Percentiles rank a stretch among this genome's conserved stretches.
Evolutionary conservation across 2,113 vertebrate species (phyloP).

Genomic region (Brachypodius melanocephalos): DNA sequence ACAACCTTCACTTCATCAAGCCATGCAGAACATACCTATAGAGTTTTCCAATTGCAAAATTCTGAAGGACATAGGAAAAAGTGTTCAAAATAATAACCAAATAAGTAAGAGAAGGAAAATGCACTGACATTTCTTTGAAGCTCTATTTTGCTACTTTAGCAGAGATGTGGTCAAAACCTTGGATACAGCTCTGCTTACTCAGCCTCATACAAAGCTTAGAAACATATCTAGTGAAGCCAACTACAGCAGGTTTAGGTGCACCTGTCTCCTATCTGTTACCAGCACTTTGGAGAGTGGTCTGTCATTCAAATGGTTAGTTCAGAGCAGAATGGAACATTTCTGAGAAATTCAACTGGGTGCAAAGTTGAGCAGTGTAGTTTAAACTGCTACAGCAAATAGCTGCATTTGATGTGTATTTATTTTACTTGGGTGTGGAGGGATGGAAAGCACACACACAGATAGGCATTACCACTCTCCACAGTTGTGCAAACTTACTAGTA

Average conservation of each 20-base stretch:
- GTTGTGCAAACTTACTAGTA: not conserved
- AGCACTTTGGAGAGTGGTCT: not conserved
- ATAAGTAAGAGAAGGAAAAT: not conserved
- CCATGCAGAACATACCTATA: not conserved
- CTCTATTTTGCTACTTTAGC: not conserved
- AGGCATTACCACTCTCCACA: not conserved
- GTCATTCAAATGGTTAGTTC: not conserved
- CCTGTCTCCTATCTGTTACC: not conserved
- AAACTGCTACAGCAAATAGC: not conserved
- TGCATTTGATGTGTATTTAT: not conserved
- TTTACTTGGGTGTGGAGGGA: not conserved
- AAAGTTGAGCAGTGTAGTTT: not conserved
- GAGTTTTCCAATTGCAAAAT: not conserved
- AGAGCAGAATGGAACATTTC: not conserved
- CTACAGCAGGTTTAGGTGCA: not conserved
- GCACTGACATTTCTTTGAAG: not conserved
- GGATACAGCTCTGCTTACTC: not conserved
- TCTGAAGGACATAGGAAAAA: not conserved
- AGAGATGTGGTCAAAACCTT: not conserved
- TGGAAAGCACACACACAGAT: not conserved
- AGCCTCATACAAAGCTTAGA: not conserved
- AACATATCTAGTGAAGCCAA: not conserved
- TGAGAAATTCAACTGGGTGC: not conserved
- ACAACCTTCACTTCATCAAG: not conserved
- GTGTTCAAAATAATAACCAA: not conserved